Evolutionary conservation across 2,797 vertebrate genomes (phyloP), one percentile per base, ranked within the genome.

Genomic region (Galaxias olidus): DNA sequence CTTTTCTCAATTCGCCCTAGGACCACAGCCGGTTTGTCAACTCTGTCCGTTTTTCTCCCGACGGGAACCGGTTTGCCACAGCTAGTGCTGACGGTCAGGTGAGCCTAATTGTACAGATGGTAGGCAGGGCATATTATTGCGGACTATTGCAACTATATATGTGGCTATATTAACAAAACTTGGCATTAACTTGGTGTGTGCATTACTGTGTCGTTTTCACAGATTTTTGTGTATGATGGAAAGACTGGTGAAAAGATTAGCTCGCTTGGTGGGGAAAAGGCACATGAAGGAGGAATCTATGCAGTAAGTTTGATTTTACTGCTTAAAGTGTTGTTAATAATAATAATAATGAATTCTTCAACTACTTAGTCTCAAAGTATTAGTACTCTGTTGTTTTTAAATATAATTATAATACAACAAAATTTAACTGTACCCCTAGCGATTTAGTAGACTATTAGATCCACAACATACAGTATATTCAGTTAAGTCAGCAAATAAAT

Each of bases 201-300:
- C 6, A 30, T n/a, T 57, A 74, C 30, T 3, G 47, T 15, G 65
- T 0, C 40, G 1, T 62, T 69, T 65, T 69, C 53, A 18, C 86
- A 99, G 98, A 96, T 99, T 40, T 87, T 88, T 66, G 42, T 99
- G 75, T 96, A 93, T 13, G 94, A 99, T 55, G 98, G 97, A 48
- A 92, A 90, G 68, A 94, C 88, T 0, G 95, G 94, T 40, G 94
- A 95, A 44, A 88, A 77, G 51, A 58, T 95, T 0, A 72, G 85
- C 13, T 61, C 87, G 0, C 91, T 99, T 53, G 97, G 96, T 30
- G 95, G 89, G 71, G 88, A 84, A 62, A 96, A 94, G 77, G 96
- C 96, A 43, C 98, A 99, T 10, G 91, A 91, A 0, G 98, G 98
- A 62, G 98, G 98, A 68, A 91, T 99, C 81, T 98, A 99, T 56